Conservation (phyloP, 2,888 invertebrate genomes). For the Protodeltote pygarga region DNA sequence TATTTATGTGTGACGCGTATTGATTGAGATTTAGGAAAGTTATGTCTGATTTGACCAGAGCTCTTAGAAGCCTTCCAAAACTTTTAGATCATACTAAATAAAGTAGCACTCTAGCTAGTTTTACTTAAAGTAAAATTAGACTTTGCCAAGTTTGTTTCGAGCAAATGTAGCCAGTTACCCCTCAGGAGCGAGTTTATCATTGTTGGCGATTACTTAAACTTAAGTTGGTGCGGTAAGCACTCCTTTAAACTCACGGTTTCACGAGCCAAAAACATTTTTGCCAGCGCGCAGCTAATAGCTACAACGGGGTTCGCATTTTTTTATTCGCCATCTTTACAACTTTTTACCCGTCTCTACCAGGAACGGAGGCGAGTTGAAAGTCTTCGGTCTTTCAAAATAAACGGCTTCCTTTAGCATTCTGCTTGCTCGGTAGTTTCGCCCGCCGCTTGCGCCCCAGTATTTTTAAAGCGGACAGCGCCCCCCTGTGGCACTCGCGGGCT, state of each 20-base stretch:
- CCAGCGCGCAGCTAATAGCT: conserved; percentile 63
- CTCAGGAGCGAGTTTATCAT: conserved; percentile 46
- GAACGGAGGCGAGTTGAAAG: conserved; percentile 61
- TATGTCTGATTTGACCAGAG: conserved; percentile 25
- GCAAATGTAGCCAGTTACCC: conserved; percentile 6
- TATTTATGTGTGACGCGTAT: conserved; percentile 38
- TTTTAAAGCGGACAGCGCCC: conserved; percentile 84
- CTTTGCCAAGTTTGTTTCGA: conserved; percentile 15
- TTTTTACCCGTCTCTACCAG: conserved; percentile 69
- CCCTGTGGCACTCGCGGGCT: conserved; percentile 76
- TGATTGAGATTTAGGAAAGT: conserved; percentile 41
- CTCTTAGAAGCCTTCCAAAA: conserved; percentile 5
- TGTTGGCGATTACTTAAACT: conserved; percentile 34
- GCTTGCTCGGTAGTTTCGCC: conserved; percentile 73
- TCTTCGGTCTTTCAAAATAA: conserved; percentile 80
- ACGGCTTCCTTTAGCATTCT: conserved; percentile 79
- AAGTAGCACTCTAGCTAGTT: neutral
- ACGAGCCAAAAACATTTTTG: conserved; percentile 66
- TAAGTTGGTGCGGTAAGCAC: conserved; percentile 34
- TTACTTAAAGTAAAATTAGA: conserved; percentile 27
- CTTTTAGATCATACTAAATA: neutral
- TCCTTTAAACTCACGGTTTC: conserved; percentile 49
- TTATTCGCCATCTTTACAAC: conserved; percentile 66
- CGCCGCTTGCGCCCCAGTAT: conserved; percentile 76
- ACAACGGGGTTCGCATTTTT: conserved; percentile 54